A percentile compares a stretch with the other conserved stretches of the same genome.
Evolutionary conservation across 2,797 vertebrate species (phyloP).

Genomic region (Percopsis omiscomaycus): DNA sequence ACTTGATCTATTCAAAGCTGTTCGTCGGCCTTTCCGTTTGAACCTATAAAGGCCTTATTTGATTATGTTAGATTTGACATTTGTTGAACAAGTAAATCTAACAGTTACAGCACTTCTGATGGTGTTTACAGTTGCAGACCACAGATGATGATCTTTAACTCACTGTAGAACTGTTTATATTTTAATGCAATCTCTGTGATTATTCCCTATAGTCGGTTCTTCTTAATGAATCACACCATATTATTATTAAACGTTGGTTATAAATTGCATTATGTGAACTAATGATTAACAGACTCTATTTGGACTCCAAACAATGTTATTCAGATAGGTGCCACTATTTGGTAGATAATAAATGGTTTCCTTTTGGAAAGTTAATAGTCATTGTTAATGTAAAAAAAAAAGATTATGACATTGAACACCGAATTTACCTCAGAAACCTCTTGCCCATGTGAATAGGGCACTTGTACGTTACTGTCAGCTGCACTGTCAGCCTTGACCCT

Average conservation of each 20-base stretch:
- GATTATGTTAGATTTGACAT: slow-evolving; percentile 44
- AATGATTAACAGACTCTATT: slow-evolving; percentile 46
- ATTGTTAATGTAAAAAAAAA: slow-evolving; percentile 49
- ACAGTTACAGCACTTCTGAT: slow-evolving; percentile 41
- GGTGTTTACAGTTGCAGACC: slow-evolving; percentile 38
- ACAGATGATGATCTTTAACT: slow-evolving; percentile 11
- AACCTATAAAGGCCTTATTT: slow-evolving; percentile 28
- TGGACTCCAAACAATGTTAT: slow-evolving; percentile 15
- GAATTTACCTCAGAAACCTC: slow-evolving; percentile 72
- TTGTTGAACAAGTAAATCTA: slow-evolving; percentile 25
- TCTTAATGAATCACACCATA: slow-evolving; percentile 42
- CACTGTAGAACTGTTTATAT: slow-evolving; percentile 32
- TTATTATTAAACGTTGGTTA: slow-evolving; percentile 49
- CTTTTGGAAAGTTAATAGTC: slow-evolving; percentile 40
- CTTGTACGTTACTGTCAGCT: slow-evolving; percentile 71
- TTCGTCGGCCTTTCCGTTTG: slow-evolving; percentile 25
- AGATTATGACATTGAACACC: slow-evolving; percentile 64
- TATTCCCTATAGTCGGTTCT: slow-evolving; percentile 27
- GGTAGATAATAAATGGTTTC: slow-evolving; percentile 28
- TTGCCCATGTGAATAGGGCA: slow-evolving; percentile 65
- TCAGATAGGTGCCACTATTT: slow-evolving; percentile 23
- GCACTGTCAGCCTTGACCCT: slow-evolving; percentile 71
- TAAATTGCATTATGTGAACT: slow-evolving; percentile 52
- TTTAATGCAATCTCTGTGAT: slow-evolving; percentile 1
- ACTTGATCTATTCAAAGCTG: slow-evolving; percentile 27